Evolutionary conservation across 2,888 invertebrate genomes (phyloP).

Genomic region (Lobophora halterata): DNA sequence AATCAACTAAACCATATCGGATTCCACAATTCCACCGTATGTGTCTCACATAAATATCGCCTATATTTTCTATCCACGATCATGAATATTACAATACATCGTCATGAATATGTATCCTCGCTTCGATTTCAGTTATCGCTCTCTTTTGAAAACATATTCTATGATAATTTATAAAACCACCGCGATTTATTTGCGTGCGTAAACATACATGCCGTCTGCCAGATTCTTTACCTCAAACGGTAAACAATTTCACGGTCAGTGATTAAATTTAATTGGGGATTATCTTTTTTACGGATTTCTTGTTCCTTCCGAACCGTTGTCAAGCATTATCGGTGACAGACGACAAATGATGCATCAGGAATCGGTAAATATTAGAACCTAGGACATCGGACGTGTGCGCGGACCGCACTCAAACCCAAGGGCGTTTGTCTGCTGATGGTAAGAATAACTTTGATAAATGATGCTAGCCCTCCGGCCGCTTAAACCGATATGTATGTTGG

Average conservation of each 20-base stretch:
- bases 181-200: conserved; percentile 21
- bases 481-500: conserved; percentile 6
- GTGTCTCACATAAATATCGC: conserved; percentile 29
- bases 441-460: conserved; percentile 27
- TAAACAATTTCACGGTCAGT: conserved; percentile 76
- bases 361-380: conserved; percentile 28
- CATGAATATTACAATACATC: conserved; percentile 22
- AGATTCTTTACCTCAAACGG: conserved; percentile 60
- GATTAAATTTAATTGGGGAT: conserved; percentile 75
- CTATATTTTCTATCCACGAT: conserved; percentile 15
- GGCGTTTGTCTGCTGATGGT: conserved; percentile 15
- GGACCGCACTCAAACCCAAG: conserved; percentile 25
- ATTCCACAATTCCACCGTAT: conserved; percentile 21
- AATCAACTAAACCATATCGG: conserved; percentile 24
- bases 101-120: conserved; percentile 22
- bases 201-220: conserved; percentile 32
- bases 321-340: conserved; percentile 61
- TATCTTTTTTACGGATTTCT: conserved; percentile 66
- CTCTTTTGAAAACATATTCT: conserved; percentile 17
- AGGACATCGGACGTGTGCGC: conserved; percentile 12
- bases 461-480: conserved; percentile 2
- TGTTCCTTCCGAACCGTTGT: conserved; percentile 59
- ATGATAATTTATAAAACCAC: conserved; percentile 18
- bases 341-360: conserved; percentile 69
- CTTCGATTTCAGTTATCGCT: conserved; percentile 20